A percentile compares a stretch with the other conserved stretches of the same genome.
phyloP scores from a whole-genome alignment of 1,140 invertebrate species.

The Aphis gossypii region DNA sequence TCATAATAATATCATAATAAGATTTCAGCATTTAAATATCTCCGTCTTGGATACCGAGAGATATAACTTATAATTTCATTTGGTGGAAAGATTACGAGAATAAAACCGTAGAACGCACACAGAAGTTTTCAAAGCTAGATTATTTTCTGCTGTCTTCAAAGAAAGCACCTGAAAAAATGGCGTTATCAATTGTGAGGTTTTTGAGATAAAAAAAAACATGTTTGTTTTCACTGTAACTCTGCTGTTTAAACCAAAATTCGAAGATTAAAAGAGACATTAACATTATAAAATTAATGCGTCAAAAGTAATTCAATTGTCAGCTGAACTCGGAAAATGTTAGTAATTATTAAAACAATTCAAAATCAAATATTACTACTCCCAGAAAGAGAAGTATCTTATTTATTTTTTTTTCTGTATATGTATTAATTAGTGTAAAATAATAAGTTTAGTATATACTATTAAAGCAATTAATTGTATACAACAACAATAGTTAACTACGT shows the following conservation, averaged over 20 bases:
- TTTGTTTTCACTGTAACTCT: neutral
- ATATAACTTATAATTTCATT: slow-evolving; percentile 24
- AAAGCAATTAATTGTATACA: neutral
- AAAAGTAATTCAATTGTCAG: neutral
- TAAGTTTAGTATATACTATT: neutral
- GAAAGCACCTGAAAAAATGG: neutral
- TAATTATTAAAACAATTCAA: neutral
- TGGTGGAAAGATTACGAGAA: neutral
- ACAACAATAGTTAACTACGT: neutral
- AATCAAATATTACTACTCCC: neutral
- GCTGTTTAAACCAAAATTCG: neutral
- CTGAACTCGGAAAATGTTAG: neutral
- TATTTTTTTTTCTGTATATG: neutral
- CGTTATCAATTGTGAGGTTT: slow-evolving; percentile 7
- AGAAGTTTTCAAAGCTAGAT: slow-evolving; percentile 2
- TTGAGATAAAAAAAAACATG: neutral
- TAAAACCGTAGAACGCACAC: neutral
- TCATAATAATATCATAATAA: neutral
- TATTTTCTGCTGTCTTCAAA: neutral
- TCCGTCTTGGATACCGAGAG: neutral
- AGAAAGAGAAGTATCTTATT: neutral
- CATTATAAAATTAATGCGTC: neutral
- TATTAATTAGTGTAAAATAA: neutral
- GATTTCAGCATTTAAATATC: neutral
- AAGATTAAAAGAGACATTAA: neutral